Base-by-base conservation (phyloP, 2,797 vertebrate genomes). In the Manis javanica region DNA sequence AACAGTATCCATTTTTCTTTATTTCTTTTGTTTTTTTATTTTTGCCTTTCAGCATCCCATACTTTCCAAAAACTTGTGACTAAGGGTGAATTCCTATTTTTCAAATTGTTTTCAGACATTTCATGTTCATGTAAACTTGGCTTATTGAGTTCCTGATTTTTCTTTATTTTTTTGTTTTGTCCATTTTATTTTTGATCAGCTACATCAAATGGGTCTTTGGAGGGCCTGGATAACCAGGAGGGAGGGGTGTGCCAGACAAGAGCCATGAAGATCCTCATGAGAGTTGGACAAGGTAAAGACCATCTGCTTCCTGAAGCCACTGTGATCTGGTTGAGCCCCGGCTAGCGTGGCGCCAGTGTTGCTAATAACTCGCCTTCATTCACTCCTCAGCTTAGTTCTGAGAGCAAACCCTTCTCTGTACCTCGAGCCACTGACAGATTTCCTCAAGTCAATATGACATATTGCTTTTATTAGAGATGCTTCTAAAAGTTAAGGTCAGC, bases 261-360 rank as follows among this genome's bases (percentile, higher is more conserved):
- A 99, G 99, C 99, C 98, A 99, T 99, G 99, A 99, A 99, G 99
- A 99, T 99, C 98, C 98, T 99, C 98, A 99, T 99, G 99, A 99
- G 99, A 99, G 99, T 99, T 99, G 99, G 99, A 98, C 99, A 99
- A 99, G 99, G 99, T 99, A 99, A 99, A 99, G 99, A 98, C 96
- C 96, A 95, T 94, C 97, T 98, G 97, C 98, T 97, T 98, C 96
- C 71, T 95, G 92, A 98, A 97, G 97, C 97, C 97, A 96, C 97
- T 98, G 93, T 97, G 95, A 97, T 94, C 91, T 42, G 96, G 88
- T 94, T 96, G 87, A 69, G 88, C 96, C 96, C 95, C 83, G 94
- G 97, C 96, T 53, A 55, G 75, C 0, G 42, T 86, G 96, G 97
- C 95, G 16, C 91, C 86, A 94, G 53, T 91, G 92, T 97, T 95